Conservation (phyloP, 2,113 vertebrate genomes). For the Cynocephalus volans region DNA sequence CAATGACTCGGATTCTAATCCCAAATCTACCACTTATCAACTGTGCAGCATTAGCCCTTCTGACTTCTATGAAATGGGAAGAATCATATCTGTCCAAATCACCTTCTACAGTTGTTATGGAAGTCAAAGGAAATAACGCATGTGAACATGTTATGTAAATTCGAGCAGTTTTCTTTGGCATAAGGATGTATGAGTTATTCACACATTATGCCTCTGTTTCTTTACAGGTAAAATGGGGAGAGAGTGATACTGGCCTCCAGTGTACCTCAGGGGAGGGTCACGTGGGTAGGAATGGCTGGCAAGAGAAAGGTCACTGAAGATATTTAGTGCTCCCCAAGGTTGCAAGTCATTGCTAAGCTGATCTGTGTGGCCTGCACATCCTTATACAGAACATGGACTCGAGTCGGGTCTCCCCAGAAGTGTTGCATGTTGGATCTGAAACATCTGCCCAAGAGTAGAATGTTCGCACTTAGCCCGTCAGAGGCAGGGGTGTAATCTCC, state of each 20-base stretch:
- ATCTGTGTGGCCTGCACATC: neutral
- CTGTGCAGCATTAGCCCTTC: neutral
- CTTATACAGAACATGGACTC: neutral
- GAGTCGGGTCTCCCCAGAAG: neutral
- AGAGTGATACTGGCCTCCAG: neutral
- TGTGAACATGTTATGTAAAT: neutral
- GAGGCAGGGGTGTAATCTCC: neutral
- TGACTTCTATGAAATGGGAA: neutral
- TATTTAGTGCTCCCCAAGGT: rapidly evolving
- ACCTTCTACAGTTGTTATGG: neutral
- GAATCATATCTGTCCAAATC: neutral
- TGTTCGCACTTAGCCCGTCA: neutral
- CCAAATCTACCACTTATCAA: neutral
- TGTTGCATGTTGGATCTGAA: neutral
- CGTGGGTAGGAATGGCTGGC: neutral
- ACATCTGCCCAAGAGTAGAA: neutral
- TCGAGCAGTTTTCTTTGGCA: neutral
- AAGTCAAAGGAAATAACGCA: neutral
- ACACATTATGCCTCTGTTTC: neutral
- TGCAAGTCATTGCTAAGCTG: neutral
- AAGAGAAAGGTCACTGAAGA: neutral
- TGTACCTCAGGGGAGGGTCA: neutral
- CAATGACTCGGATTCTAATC: neutral
- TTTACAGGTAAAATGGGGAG: neutral
- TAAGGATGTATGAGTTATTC: neutral